These are phyloP conservation scores for Atherinomorus stipes DNA, from an alignment of 2,113 vertebrate genomes.

Conservation along the genomic window DNA sequence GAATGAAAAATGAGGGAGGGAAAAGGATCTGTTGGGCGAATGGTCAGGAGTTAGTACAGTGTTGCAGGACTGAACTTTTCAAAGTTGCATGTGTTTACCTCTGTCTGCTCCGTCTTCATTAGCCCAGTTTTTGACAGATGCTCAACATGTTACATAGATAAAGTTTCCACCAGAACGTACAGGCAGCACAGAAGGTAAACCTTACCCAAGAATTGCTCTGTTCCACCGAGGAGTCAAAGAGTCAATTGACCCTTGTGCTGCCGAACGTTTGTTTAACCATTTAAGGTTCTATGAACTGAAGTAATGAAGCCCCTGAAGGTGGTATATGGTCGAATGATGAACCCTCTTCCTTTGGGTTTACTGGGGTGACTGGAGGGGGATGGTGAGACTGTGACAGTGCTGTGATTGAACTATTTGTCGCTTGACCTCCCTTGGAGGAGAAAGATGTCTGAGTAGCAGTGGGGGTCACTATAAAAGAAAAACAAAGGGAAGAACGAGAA, in stretches of 20 bases:
- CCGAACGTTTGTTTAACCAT: conserved; percentile 92
- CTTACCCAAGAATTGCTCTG: conserved; percentile 4
- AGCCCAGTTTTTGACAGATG: conserved; percentile 52
- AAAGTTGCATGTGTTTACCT: conserved; percentile 69
- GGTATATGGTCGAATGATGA: conserved; percentile 76
- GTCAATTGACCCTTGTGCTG: conserved; percentile 90
- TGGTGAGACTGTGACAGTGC: conserved; percentile 89
- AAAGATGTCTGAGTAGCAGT: conserved; percentile 84
- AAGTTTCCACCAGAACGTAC: conserved; percentile 31
- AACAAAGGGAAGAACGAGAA: conserved; percentile 46
- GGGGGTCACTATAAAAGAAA: conserved; percentile 81
- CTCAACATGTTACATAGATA: conserved; percentile 33
- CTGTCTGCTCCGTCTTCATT: conserved; percentile 57
- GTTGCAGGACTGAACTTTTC: conserved; percentile 81
- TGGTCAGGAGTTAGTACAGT: conserved; percentile 73
- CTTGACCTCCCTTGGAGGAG: conserved; percentile 90
- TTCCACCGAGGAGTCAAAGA: conserved; percentile 63
- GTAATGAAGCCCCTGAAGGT: conserved; percentile 90
- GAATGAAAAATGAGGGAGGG: conserved; percentile 77
- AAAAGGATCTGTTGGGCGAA: conserved; percentile 83
- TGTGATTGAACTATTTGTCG: conserved; percentile 96
- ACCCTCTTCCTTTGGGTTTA: conserved; percentile 51
- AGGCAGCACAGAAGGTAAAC: conserved; percentile 25
- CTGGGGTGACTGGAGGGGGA: conserved; percentile 58
- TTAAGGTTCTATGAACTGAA: conserved; percentile 90